Evolutionary conservation across 2,113 vertebrate genomes (phyloP).

Genomic region (Peromyscus californicus): DNA sequence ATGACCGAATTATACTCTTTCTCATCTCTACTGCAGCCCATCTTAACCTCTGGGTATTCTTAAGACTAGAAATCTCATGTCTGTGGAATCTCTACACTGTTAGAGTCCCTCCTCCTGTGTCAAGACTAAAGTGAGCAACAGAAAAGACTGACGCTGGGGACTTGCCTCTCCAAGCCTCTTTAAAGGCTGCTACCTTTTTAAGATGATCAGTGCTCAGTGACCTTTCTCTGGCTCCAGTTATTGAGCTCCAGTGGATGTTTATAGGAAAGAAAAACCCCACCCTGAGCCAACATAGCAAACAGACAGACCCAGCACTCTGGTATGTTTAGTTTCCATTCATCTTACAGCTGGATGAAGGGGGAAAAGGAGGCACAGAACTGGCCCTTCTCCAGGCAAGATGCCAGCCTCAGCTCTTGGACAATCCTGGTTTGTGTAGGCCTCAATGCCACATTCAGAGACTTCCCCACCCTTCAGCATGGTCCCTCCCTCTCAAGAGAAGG

Average conservation of each 20-base stretch:
- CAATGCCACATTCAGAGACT: constrained; percentile 84
- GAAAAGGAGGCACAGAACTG: constrained; percentile 71
- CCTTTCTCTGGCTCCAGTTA: constrained; percentile 68
- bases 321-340: constrained; percentile 78
- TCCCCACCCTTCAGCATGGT: constrained; percentile 46
- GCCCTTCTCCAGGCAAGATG: constrained; percentile 82
- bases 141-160: neutral
- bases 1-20: constrained; percentile 27
- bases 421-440: constrained; percentile 82
- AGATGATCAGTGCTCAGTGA: constrained; percentile 58
- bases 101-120: constrained; percentile 8
- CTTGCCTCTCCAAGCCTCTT: constrained; percentile 11
- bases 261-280: constrained; percentile 72
- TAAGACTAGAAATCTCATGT: neutral
- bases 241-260: constrained; percentile 69
- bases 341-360: constrained; percentile 67
- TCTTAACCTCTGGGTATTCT: constrained; percentile 48
- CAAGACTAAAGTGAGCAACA: constrained; percentile 38
- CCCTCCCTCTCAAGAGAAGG: constrained; percentile 64
- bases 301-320: constrained; percentile 68
- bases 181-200: constrained; percentile 68
- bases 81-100: neutral
- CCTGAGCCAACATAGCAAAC: constrained; percentile 66
- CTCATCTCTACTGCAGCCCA: neutral
- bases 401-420: constrained; percentile 80